Percentiles rank a stretch among this genome's conserved stretches.
These are phyloP conservation scores for Phaetusa simplex DNA, from an alignment of 2,113 vertebrate genomes.

Conservation along the genomic window DNA sequence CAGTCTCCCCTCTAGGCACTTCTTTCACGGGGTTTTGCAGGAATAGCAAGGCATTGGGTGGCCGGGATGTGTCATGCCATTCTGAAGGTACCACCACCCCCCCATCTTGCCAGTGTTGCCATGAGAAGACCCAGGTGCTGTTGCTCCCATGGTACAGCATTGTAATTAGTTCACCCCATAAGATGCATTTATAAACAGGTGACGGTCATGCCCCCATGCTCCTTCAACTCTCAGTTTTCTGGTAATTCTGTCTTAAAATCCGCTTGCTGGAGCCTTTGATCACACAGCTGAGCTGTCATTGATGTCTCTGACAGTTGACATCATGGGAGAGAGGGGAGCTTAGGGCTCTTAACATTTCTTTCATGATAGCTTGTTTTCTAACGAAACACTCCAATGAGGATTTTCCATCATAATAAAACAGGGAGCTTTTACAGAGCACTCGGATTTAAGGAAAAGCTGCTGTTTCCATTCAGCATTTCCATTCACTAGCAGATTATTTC, in stretches of 20 bases:
- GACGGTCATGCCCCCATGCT: background rate
- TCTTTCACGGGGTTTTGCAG: background rate
- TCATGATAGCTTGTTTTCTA: slow-evolving; percentile 54
- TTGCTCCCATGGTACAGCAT: background rate
- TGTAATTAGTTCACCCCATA: background rate
- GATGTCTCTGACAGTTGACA: slow-evolving; percentile 56
- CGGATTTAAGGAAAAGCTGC: slow-evolving; percentile 26
- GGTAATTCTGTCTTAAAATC: slow-evolving; percentile 50
- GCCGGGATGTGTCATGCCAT: background rate
- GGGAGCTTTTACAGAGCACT: slow-evolving; percentile 16
- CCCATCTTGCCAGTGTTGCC: background rate
- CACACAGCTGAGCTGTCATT: background rate
- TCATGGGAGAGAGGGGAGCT: slow-evolving; percentile 43
- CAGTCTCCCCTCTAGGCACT: background rate
- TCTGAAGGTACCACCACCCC: background rate
- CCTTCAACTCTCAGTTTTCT: background rate
- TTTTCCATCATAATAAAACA: slow-evolving; percentile 33
- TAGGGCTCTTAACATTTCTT: slow-evolving; percentile 45
- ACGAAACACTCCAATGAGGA: background rate
- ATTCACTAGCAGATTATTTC: slow-evolving; percentile 15
- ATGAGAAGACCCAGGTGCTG: background rate
- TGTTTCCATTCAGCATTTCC: background rate
- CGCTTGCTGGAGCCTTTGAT: slow-evolving; percentile 17
- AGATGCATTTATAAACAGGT: background rate
- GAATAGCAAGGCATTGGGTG: background rate